Evolutionary conservation across 2,888 invertebrate genomes (phyloP), one percentile per base, ranked within the genome.

Genomic region (Caenorhabditis wallacei): DNA sequence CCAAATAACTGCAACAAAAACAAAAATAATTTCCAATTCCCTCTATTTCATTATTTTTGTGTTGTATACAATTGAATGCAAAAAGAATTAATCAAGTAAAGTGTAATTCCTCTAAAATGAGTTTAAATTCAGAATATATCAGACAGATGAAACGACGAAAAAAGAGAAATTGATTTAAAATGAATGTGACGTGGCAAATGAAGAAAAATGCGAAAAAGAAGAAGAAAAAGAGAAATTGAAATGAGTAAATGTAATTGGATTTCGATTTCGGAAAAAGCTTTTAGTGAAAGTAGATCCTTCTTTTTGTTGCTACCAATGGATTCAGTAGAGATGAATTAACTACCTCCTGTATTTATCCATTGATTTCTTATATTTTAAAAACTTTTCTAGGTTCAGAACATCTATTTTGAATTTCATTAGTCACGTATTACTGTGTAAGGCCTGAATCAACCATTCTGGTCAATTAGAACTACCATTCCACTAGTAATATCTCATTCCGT

Each of bases 261-360:
- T 64, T 64, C 7, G 64, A 64, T 51, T 64, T 64, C 64, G 64
- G 66, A 54, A 70, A 68, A 70, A 70, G 70, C 70, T 70, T 70
- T 70, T 70, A 70, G 70, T 54, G 46, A 70, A 70, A 70, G 70
- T 70, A 35, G 59, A 48, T 59, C 37, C 43, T 43, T 51, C 46
- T 30, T 51, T 37, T 48, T 54, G 48, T 51, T 63, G 40, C 37
- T 51, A 24, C n/a, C n/a, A 37, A 51, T 11, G 22, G 20, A 61
- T 43, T 61, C 61, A 61, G 30, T 46, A 63, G 8, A 46, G 2
- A 22, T 24, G n/a, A 46, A 26, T 24, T 46, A 18, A 30, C 48
- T 16, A 51, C 51, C 48, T 51, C 64, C 64, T 51, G 51, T 48
- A 13, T 13, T 75, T 43, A n/a, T n/a, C n/a, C 20, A 40, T 40